Evolutionary conservation across 2,113 vertebrate species (phyloP), one percentile per base, ranked within the genome.

Genomic region (Scortum barcoo): DNA sequence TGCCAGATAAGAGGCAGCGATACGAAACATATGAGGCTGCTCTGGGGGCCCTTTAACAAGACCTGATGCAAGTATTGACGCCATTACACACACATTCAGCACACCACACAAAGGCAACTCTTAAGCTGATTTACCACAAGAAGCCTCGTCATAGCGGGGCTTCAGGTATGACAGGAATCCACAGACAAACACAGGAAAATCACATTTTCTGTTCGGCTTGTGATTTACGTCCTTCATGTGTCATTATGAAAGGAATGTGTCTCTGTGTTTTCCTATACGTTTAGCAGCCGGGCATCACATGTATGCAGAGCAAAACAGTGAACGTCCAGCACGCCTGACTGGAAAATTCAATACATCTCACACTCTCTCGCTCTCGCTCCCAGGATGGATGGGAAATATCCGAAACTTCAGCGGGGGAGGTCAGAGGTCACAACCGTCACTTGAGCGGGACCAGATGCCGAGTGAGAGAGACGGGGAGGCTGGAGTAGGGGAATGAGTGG

Each of bases 341-440:
- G 90, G 92, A 93, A 94, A 93, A 87, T 90, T 92, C 92, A 85
- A 91, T 93, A 82, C 86, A 85, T 71, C 48, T 80, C 63, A 30
- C 53, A 38, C 61, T 24, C 36, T 72, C 54, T 58, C 67, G 24
- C 57, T 40, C 70, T 81, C 78, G n/a, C n/a, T n/a, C 36, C 53
- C 0, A 56, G 75, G 68, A 81, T 83, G 67, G 82, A 85, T 81
- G 80, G 88, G 84, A 87, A 88, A 84, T 81, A 83, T 84, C 50
- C 14, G 22, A 91, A 82, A 87, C 80, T 79, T 93, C 62, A 84
- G 67, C 80, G 17, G 16, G 16, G 30, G 48, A 56, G 88, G 86
- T 92, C 87, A 93, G 80, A 93, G 90, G 92, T 93, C 57, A 63
- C 10, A 40, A 33, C 61, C 30, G 4, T 60, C 68, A 54, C 60